A percentile compares a stretch with the other conserved stretches of the same genome.
phyloP scores from a whole-genome alignment of 2,797 vertebrate species.

The Ateles fusciceps region DNA sequence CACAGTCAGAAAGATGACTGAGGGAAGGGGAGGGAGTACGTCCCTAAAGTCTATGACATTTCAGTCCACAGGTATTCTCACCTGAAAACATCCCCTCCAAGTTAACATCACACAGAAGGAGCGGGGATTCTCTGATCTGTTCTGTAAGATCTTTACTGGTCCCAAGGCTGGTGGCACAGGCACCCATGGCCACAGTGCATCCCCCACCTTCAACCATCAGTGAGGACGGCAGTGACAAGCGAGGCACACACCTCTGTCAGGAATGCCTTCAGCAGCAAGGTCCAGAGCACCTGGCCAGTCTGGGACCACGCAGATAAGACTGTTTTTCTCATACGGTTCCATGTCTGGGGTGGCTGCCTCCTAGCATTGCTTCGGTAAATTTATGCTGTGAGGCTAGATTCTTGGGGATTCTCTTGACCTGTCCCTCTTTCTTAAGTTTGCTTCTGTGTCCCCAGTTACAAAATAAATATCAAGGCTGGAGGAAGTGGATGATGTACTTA shows the following conservation, averaged over 20 bases:
- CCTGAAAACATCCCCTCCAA: neutral
- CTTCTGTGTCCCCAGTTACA: neutral
- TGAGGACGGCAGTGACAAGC: neutral
- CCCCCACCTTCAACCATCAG: neutral
- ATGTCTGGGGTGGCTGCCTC: neutral
- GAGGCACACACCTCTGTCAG: fast-evolving
- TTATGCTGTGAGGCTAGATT: neutral
- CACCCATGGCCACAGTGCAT: too few relatives aligned
- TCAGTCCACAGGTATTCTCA: neutral
- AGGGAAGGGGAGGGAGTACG: neutral
- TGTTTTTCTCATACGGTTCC: neutral
- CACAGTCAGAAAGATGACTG: neutral
- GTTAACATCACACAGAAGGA: neutral
- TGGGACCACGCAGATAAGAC: neutral
- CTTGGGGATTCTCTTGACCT: neutral
- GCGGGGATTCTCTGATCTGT: neutral
- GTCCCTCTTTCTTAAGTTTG: neutral
- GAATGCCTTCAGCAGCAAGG: neutral
- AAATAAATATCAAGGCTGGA: neutral
- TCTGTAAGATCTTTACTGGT: neutral
- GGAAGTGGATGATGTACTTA: neutral
- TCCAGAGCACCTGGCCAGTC: neutral
- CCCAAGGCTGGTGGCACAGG: neutral
- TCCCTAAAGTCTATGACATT: neutral
- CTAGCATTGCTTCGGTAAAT: neutral